Percentiles rank a stretch among this genome's conserved stretches.
Conservation (phyloP, 2,888 invertebrate genomes). For the Polylopha cassiicola region DNA sequence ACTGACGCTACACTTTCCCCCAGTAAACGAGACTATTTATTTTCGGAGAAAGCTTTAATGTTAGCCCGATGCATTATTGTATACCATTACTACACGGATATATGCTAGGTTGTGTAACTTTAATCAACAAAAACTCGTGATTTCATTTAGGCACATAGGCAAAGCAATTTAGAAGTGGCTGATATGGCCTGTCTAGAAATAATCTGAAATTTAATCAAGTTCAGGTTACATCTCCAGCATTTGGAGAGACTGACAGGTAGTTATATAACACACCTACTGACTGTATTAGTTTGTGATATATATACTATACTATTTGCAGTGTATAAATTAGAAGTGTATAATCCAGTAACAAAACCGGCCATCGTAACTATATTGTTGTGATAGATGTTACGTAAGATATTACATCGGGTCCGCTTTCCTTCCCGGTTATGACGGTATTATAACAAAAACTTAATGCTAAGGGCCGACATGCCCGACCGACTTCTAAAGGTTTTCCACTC, state of each 20-base stretch:
- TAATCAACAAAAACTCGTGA: conserved; percentile 5
- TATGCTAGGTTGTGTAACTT: conserved; percentile 13
- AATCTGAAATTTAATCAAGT: too few species aligned
- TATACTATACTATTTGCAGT: too few species aligned
- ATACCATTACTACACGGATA: conserved; percentile 10
- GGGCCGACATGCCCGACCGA: conserved; percentile 30
- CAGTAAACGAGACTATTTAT: conserved; percentile 14
- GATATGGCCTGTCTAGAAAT: conserved; percentile 5
- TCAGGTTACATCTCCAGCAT: too few species aligned
- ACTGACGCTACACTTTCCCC: conserved; percentile 19
- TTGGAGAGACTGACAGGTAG: too few species aligned
- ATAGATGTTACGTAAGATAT: conserved; percentile 41
- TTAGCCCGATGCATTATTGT: conserved; percentile 11
- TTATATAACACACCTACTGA: too few species aligned
- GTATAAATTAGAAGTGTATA: too few species aligned
- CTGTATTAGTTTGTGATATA: too few species aligned
- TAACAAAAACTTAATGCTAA: conserved; percentile 42
- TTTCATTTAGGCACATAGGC: conserved; percentile 3
- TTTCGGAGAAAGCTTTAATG: conserved; percentile 19
- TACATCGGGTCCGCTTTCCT: conserved; percentile 48
- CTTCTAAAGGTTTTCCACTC: conserved; percentile 21
- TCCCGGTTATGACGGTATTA: conserved; percentile 38
- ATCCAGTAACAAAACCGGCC: conserved; percentile 31
- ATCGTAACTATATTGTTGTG: conserved; percentile 30
- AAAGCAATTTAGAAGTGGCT: conserved; percentile 6